Evolutionary conservation across 2,113 vertebrate species (phyloP).

Genomic region (Takifugu flavidus): DNA sequence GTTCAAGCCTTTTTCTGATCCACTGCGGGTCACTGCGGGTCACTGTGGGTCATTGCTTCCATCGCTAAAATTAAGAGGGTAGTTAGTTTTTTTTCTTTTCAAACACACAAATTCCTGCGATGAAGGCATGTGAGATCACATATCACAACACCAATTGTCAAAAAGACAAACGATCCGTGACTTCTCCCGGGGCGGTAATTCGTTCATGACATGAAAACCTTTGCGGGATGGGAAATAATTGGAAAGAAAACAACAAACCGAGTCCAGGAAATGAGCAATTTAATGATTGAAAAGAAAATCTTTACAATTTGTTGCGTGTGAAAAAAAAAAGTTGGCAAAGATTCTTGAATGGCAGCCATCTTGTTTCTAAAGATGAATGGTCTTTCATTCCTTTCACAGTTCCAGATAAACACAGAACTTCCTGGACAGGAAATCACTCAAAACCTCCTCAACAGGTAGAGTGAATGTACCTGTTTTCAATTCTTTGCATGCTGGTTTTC

Average conservation of each 20-base stretch:
- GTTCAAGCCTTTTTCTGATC: conserved; percentile 55
- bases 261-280: no score
- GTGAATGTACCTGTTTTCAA: no score
- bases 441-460: no score
- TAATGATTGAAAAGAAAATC: no score
- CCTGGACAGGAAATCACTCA: no score
- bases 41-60: conserved; percentile 50
- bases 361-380: no score
- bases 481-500: no score
- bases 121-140: conserved; percentile 40
- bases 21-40: conserved; percentile 59
- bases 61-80: conserved; percentile 53
- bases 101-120: conserved; percentile 31
- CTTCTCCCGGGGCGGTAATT: conserved; percentile 29
- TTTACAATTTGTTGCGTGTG: no score
- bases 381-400: no score
- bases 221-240: conserved; percentile 2
- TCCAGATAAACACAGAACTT: no score
- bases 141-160: conserved; percentile 55
- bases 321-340: not conserved
- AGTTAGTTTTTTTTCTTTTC: conserved; percentile 17
- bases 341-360: not conserved
- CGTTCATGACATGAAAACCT: conserved; percentile 19
- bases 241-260: not conserved
- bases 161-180: conserved; percentile 52